phyloP scores from a whole-genome alignment of 2,797 vertebrate genomes.

The Cheirogaleus major region DNA sequence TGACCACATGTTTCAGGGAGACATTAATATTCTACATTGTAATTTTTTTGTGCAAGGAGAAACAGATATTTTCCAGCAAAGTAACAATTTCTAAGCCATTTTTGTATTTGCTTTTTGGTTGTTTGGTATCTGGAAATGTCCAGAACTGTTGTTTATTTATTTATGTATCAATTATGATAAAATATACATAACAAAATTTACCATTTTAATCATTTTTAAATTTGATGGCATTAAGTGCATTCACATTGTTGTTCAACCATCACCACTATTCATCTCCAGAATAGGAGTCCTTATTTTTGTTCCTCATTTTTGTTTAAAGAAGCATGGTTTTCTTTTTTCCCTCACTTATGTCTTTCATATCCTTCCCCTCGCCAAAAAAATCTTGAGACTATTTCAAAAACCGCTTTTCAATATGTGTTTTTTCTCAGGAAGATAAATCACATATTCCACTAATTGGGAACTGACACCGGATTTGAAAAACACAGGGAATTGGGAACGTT shows the following conservation, averaged over 20 bases:
- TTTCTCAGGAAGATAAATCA: neutral
- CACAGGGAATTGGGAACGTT: neutral
- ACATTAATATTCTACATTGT: neutral
- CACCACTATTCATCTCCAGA: neutral
- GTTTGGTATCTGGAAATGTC: neutral
- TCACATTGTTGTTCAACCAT: neutral
- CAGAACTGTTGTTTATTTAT: neutral
- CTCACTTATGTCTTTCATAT: neutral
- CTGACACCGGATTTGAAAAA: neutral
- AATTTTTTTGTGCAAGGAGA: constrained; percentile 22
- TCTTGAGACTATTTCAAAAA: constrained; percentile 33
- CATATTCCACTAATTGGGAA: neutral
- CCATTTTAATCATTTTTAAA: neutral
- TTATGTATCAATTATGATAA: neutral
- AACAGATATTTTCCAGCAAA: constrained; percentile 34
- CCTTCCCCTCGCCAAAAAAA: neutral
- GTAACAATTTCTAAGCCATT: neutral
- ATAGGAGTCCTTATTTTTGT: neutral
- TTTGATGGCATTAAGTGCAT: neutral
- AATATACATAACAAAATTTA: neutral
- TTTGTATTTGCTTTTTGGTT: neutral
- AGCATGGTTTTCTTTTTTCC: neutral
- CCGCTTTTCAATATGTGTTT: neutral
- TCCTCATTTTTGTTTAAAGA: neutral
- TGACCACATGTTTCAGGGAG: constrained; percentile 25